phyloP scores from a whole-genome alignment of 2,113 vertebrate genomes.

The Aleadryas rufinucha region DNA sequence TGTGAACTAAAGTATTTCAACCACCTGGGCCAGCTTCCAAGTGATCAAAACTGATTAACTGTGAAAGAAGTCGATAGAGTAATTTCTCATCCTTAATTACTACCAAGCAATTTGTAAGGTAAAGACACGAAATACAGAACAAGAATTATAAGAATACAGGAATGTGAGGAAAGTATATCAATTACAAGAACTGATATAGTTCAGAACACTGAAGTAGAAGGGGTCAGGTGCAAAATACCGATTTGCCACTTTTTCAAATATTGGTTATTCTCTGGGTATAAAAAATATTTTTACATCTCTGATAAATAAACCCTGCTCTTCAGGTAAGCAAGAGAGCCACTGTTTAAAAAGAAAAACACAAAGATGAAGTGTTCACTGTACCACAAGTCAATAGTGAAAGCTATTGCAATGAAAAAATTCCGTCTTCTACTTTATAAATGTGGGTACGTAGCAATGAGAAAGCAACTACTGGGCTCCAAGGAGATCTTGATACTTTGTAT shows the following conservation, averaged over 20 bases:
- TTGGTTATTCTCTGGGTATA: background rate
- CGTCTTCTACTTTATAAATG: background rate
- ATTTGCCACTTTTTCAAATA: background rate
- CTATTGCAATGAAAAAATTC: background rate
- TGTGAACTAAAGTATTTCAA: background rate
- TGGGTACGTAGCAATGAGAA: background rate
- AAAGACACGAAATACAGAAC: background rate
- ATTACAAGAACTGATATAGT: background rate
- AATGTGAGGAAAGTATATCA: background rate
- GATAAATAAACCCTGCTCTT: background rate
- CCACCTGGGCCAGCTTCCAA: background rate
- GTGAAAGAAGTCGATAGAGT: background rate
- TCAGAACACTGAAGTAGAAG: background rate
- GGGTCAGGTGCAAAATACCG: background rate
- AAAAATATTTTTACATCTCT: background rate
- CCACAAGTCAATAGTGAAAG: background rate
- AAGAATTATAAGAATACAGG: rapidly evolving
- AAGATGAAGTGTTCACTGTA: background rate
- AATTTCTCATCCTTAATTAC: background rate
- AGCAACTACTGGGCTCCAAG: background rate
- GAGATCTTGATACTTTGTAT: background rate
- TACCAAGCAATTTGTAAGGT: background rate
- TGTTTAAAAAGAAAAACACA: background rate
- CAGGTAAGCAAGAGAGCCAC: background rate
- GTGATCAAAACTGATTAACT: background rate